Conservation (phyloP, 2,888 invertebrate genomes). For the Parascotia fuliginaria region DNA sequence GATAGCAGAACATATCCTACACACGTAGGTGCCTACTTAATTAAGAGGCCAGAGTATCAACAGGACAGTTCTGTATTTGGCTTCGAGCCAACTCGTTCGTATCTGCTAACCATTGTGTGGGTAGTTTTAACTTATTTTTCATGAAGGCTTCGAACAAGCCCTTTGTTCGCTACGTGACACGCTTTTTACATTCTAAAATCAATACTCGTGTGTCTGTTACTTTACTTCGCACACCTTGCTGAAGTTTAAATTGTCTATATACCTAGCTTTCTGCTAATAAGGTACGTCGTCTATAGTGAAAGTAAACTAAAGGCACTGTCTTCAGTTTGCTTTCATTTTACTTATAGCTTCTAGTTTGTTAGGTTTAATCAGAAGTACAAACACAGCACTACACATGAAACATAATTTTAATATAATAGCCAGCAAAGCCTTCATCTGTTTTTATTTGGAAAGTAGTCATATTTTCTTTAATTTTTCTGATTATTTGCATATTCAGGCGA, state of each 20-base stretch:
- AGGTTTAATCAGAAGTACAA: no score
- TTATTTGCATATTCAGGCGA: no score
- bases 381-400: no score
- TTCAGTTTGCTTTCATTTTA: background rate
- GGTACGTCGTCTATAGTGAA: background rate
- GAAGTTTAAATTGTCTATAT: slow-evolving; percentile 2
- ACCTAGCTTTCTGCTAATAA: background rate
- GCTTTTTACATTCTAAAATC: slow-evolving; percentile 32
- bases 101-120: slow-evolving; percentile 29
- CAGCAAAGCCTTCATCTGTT: no score
- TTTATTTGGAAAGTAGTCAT: no score
- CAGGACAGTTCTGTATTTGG: slow-evolving; percentile 40
- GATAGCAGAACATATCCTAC: no score
- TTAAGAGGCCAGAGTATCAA: slow-evolving; percentile 39
- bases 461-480: no score
- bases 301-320: background rate
- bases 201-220: slow-evolving; percentile 18
- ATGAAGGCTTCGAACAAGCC: slow-evolving; percentile 20
- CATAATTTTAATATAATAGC: no score
- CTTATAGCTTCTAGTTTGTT: background rate
- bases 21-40: slow-evolving; percentile 39
- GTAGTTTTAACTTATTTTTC: slow-evolving; percentile 38
- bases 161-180: slow-evolving; percentile 33
- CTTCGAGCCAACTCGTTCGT: slow-evolving; percentile 38
- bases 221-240: background rate